Base-by-base conservation (phyloP, 2,113 vertebrate species). In the Pomatorhinus ruficollis region DNA sequence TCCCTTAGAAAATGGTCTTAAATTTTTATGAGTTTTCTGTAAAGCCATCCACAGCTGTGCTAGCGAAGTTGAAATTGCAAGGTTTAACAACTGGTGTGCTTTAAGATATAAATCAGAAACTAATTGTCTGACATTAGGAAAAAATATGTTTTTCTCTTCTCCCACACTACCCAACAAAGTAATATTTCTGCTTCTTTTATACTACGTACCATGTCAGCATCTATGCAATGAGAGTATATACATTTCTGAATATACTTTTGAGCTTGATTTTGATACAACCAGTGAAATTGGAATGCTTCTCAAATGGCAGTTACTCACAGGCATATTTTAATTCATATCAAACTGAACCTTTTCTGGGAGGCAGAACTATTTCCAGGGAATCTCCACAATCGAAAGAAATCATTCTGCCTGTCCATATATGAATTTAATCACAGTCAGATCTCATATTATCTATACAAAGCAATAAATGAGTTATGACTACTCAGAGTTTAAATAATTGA, bases 61-160 rank as follows among this genome's bases (percentile, higher is more conserved):
- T 71, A 63, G 63, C 66, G 59, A 52, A 93, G 86, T 86, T 71
- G 80, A 93, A 94, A 83, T 49, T 49, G 40, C 60, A 86, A 93
- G 76, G 88, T 75, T 96, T 92, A 89, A 60, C 86, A 93, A 44
- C 72, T 49, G 44, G 60, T 56, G 44, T 27, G 64, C 69, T 97
- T 89, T 83, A 77, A 90, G 65, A 81, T 75, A 94, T 89, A 96
- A 94, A 96, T 92, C 83, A 87, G 65, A 90, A 90, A 96, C 72
- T 94, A 95, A 95, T 87, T 95, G 72, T 86, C 71, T 93, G 90
- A 60, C 79, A 88, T 89, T 45, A 81, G 30, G 40, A 37, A 68
- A 77, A 90, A 87, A 35, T 37, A 45, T 21, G 44, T 24, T 81
- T 89, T 86, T 90, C n/a, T 66, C 61, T 82, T 66, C 56, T 84